Evolutionary conservation across 2,113 vertebrate species (phyloP).

Genomic region (Mobula hypostoma): DNA sequence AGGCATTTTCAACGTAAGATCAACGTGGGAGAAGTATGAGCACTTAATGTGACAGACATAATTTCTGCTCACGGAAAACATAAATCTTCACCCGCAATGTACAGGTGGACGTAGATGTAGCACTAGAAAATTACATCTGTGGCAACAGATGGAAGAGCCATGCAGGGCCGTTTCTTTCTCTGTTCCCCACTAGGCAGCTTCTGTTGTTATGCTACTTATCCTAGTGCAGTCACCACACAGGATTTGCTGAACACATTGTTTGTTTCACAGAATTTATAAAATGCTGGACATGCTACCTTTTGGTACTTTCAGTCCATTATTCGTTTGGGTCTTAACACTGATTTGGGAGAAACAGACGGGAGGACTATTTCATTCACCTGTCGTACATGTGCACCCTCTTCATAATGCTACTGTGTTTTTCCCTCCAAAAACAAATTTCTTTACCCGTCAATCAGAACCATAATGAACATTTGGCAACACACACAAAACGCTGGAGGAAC

Average conservation of each 20-base stretch:
- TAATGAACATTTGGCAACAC: background rate
- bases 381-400: background rate
- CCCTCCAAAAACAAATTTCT: background rate
- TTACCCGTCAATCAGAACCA: background rate
- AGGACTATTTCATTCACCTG: background rate
- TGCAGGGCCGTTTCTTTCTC: too few relatives aligned
- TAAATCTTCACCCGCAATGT: background rate
- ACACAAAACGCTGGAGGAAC: too few relatives aligned
- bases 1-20: background rate
- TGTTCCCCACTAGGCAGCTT: background rate
- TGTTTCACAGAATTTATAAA: background rate
- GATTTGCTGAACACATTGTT: constrained; percentile 1
- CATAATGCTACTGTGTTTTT: background rate
- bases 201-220: background rate
- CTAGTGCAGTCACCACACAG: background rate
- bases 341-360: too few relatives aligned
- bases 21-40: background rate
- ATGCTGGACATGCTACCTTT: background rate
- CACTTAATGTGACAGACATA: background rate
- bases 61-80: background rate
- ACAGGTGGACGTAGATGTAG: background rate
- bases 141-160: background rate
- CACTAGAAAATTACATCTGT: too few relatives aligned
- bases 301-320: background rate
- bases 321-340: background rate